Percentiles rank a stretch among this genome's conserved stretches.
Conservation (phyloP, 2,797 vertebrate species). For the Microcaecilia unicolor region DNA sequence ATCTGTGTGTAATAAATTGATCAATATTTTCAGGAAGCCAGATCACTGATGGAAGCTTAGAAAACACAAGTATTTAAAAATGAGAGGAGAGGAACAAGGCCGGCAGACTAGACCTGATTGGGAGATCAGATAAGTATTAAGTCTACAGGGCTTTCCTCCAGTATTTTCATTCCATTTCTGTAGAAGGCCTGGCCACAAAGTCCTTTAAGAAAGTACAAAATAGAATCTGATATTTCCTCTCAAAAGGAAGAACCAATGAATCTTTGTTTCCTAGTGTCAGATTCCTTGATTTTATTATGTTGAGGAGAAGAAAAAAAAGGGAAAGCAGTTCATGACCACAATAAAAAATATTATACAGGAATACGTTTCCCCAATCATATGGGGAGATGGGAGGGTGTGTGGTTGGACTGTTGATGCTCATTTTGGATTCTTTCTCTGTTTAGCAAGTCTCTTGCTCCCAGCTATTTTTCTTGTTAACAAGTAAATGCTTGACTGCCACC, state of each 20-base stretch:
- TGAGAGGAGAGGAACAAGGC: slow-evolving; percentile 8
- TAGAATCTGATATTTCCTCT: slow-evolving; percentile 47
- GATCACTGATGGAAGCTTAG: slow-evolving; percentile 4
- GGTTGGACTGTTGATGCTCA: slow-evolving; percentile 34
- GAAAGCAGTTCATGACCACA: slow-evolving; percentile 10
- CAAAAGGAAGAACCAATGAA: slow-evolving; percentile 48
- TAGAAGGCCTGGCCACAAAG: slow-evolving; percentile 16
- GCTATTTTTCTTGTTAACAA: slow-evolving; percentile 57
- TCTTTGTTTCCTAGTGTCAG: slow-evolving; percentile 42
- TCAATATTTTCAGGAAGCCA: too few relatives aligned
- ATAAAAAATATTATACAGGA: slow-evolving; percentile 22
- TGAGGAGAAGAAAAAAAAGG: slow-evolving; percentile 25
- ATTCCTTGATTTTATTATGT: slow-evolving; percentile 55
- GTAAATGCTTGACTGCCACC: slow-evolving; percentile 57
- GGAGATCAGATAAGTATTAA: neutral
- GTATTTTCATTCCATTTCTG: neutral
- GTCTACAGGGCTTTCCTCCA: neutral
- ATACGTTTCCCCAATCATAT: slow-evolving; percentile 20
- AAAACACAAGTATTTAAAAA: slow-evolving; percentile 10
- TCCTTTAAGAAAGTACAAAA: slow-evolving; percentile 36
- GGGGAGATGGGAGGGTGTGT: slow-evolving; percentile 22
- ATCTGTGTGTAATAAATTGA: too few relatives aligned
- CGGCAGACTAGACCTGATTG: neutral
- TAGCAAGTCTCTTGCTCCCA: slow-evolving; percentile 49
- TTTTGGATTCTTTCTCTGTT: slow-evolving; percentile 50